A percentile compares a stretch with the other conserved stretches of the same genome.
These are phyloP conservation scores for Hymenochirus boettgeri DNA, from an alignment of 2,113 vertebrate species.

Conservation along the genomic window DNA sequence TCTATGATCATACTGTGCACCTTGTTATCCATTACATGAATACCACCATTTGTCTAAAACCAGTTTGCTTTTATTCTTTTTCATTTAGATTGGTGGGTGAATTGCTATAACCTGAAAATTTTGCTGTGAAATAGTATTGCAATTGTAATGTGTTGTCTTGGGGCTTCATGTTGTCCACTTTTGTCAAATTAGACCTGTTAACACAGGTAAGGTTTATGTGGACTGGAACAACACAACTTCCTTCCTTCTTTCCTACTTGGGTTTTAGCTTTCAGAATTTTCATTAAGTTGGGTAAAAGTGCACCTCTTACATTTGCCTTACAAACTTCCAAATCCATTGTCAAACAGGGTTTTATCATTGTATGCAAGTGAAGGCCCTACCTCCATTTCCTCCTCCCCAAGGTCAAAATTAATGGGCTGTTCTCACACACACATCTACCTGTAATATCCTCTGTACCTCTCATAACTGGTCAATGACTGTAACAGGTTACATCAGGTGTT, in stretches of 20 bases:
- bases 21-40: too few relatives aligned
- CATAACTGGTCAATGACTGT: slow-evolving; percentile 99
- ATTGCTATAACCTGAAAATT: not conserved
- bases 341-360: slow-evolving; percentile 96
- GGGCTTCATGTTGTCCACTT: slow-evolving; percentile 1
- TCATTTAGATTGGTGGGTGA: not conserved
- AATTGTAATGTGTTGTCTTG: not conserved
- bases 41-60: not conserved
- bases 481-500: slow-evolving; percentile 99
- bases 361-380: slow-evolving; percentile 83
- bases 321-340: slow-evolving; percentile 98
- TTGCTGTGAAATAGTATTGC: slow-evolving; percentile 4
- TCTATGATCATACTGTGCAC: too few relatives aligned
- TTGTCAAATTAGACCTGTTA: not conserved
- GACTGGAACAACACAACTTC: slow-evolving; percentile 20
- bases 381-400: slow-evolving; percentile 77
- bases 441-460: slow-evolving; percentile 99
- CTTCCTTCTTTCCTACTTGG: not conserved
- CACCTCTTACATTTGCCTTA: slow-evolving; percentile 97
- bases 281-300: slow-evolving; percentile 81
- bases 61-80: not conserved
- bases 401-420: slow-evolving; percentile 89
- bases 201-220: not conserved
- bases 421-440: slow-evolving; percentile 99
- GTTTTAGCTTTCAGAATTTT: slow-evolving; percentile 12